phyloP scores from a whole-genome alignment of 1,140 invertebrate species.

The Solenopsis fugax region DNA sequence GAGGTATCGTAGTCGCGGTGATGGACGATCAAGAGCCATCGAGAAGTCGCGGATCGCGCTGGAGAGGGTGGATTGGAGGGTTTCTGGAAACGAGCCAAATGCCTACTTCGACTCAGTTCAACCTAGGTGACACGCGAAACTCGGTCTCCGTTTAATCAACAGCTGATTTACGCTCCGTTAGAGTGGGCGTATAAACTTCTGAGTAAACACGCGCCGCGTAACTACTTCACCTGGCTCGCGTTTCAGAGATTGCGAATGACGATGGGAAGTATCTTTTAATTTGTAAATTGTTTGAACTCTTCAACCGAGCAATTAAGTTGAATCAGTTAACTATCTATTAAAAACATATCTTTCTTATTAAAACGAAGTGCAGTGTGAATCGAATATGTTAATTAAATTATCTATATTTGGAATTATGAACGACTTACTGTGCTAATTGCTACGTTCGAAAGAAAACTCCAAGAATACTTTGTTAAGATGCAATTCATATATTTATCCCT shows the following conservation, averaged over 20 bases:
- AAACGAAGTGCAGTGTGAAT: neutral
- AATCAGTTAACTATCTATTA: neutral
- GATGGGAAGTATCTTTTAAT: constrained; percentile 34
- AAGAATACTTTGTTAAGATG: neutral
- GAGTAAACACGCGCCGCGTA: constrained; percentile 51
- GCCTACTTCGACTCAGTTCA: constrained; percentile 54
- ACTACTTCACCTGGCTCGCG: constrained; percentile 9
- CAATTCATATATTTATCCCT: neutral
- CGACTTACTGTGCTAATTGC: neutral
- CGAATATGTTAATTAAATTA: neutral
- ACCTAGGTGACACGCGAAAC: constrained; percentile 56
- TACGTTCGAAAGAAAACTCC: neutral
- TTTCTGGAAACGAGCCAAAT: constrained; percentile 67
- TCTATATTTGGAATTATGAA: neutral
- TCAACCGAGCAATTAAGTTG: neutral
- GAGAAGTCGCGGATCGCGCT: constrained; percentile 53
- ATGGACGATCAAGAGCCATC: constrained; percentile 54
- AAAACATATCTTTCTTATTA: constrained; percentile 7
- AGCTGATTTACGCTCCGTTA: constrained; percentile 64
- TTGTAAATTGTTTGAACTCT: constrained; percentile 8
- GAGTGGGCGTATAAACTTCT: constrained; percentile 46
- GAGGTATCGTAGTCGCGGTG: constrained; percentile 66
- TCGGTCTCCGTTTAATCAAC: constrained; percentile 71
- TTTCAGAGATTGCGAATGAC: neutral
- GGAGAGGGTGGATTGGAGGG: constrained; percentile 53